Evolutionary conservation across 2,797 vertebrate genomes (phyloP), one percentile per base, ranked within the genome.

Genomic region (Moxostoma hubbsi): DNA sequence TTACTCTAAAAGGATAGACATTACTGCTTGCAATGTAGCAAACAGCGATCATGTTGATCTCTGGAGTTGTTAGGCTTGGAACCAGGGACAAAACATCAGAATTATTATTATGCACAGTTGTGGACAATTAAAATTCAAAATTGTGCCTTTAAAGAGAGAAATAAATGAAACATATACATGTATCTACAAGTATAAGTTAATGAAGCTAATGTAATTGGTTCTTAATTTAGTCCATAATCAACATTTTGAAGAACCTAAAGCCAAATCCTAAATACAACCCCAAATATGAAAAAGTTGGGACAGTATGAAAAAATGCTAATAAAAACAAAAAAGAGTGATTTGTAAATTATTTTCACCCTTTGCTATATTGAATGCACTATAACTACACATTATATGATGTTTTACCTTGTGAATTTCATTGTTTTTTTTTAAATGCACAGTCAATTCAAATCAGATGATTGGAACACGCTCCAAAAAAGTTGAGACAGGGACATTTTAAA

Each of bases 171-270:
- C 36, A 4, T 24, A 24, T 24, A 46, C 36, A 24, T 15, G 49
- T 24, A 65, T 55, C 58, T 66, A 75, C 63, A 75, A 66, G 54
- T 49, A 47, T 72, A 72, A 49, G 55, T 15, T 13, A 18, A 10
- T 54, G 6, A 58, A 63, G 51, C 63, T 49, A 57, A 76, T 50
- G 45, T 46, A 9, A 47, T 72, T 59, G 55, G 15, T 49, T 59
- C 45, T 4, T 6, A 6, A 9, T 58, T 47, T 54, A 74, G 24
- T 53, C 9, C 24, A 63, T 47, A 36, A 53, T 74, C 6, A 51
- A 62, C 3, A 43, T 74, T 54, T 53, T 49, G 11, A 73, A 62
- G 9, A 61, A 53, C 58, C 7, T 59, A 9, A 16, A 51, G 9
- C 59, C 59, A 63, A 74, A 53, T 54, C 15, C 24, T 6, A 43